Base-by-base conservation (phyloP, 1,140 invertebrate genomes). In the Tetragonula clypearis region DNA sequence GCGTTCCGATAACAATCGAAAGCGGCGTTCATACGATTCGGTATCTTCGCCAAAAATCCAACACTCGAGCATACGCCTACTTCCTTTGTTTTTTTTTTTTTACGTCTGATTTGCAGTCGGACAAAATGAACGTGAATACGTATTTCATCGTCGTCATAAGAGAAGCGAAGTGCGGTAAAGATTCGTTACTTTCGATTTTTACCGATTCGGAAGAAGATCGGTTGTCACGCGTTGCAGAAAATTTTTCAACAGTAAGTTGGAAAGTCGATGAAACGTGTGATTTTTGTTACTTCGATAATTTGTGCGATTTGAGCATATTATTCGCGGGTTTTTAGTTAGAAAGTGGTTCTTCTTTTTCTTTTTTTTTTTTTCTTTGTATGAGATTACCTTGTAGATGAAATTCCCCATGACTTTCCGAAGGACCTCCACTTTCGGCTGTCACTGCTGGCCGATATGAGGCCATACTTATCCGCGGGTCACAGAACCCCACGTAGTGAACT, bases 401-500 rank as follows among this genome's bases (percentile, higher is more conserved):
- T 92, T 92, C 66, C 92, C 91, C 91, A 93, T 92, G 86, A 83
- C 68, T 84, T 84, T 73, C 77, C 55, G 65, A 82, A 84, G 62
- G 60, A 79, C 80, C 82, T 88, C 78, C 80, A 80, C 87, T 90
- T 92, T 89, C 84, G 85, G 83, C 80, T 89, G 88, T 90, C 89
- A 87, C 82, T 79, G 74, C 58, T 83, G 78, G 69, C 62, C 80
- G 79, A 86, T 86, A 73, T 82, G 66, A 66, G 78, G 85, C 79
- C 91, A 92, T 92, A 92, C 91, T 92, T 92, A 92, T 85, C 41
- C 84, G 77, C 77, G 71, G 30, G 81, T 87, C 83, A 87, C 77
- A 82, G 84, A 89, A 91, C 89, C 84, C 86, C 79, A 84, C 86
- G 69, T 23, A 71, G 86, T 66, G 76, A 88, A 80, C 58, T 66